These are phyloP conservation scores for Phocides pigmalion DNA, from an alignment of 1,140 invertebrate genomes.

Conservation along the genomic window DNA sequence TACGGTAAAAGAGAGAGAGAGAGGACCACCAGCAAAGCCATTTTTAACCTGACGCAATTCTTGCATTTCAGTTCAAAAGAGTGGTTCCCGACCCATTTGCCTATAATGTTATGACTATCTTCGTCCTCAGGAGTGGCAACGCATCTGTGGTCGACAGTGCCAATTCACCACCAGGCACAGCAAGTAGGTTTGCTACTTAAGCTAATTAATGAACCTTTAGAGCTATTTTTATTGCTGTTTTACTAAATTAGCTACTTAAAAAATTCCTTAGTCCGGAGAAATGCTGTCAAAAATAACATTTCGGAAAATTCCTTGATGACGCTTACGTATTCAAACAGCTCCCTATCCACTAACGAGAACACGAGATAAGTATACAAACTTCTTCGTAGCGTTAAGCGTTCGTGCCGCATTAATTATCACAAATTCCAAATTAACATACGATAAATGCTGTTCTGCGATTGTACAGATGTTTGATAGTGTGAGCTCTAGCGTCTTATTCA, in stretches of 20 bases:
- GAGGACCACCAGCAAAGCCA: too few relatives aligned
- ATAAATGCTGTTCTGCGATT: slow-evolving; percentile 36
- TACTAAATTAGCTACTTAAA: neutral
- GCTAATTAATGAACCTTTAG: too few relatives aligned
- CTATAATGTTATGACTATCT: too few relatives aligned
- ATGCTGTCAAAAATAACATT: neutral
- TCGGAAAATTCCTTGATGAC: slow-evolving; percentile 62
- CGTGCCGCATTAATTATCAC: slow-evolving; percentile 71
- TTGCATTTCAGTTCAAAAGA: too few relatives aligned
- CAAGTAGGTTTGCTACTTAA: too few relatives aligned
- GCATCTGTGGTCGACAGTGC: too few relatives aligned
- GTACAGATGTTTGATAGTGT: neutral
- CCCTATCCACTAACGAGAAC: slow-evolving; percentile 71
- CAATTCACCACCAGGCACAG: too few relatives aligned
- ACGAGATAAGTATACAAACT: slow-evolving; percentile 79
- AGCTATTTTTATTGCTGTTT: neutral
- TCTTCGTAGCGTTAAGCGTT: slow-evolving; percentile 65
- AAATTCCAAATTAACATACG: slow-evolving; percentile 73
- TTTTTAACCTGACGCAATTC: too few relatives aligned
- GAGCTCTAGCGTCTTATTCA: neutral
- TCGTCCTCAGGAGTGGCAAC: too few relatives aligned
- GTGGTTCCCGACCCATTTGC: too few relatives aligned
- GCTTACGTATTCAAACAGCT: slow-evolving; percentile 77
- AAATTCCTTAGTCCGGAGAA: neutral
- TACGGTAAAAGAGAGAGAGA: too few relatives aligned